Percentiles rank a stretch among this genome's conserved stretches.
phyloP scores from a whole-genome alignment of 1,140 invertebrate species.

The Macrotrachela quadricornifera region DNA sequence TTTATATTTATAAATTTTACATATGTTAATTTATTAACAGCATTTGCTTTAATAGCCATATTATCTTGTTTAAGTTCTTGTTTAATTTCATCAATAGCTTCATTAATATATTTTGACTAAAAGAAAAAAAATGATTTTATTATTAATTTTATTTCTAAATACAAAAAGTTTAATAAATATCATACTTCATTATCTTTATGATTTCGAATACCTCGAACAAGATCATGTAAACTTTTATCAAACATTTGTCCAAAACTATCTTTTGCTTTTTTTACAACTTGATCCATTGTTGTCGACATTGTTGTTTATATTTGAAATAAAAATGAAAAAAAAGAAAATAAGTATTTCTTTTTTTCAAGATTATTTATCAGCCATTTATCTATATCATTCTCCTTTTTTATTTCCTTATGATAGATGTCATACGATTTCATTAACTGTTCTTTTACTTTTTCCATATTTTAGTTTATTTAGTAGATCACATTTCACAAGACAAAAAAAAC shows the following conservation, averaged over 20 bases:
- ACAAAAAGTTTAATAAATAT: conserved; percentile 38
- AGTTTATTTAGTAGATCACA: too few species aligned
- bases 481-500: too few species aligned
- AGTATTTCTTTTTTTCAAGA: too few species aligned
- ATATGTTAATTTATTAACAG: conserved; percentile 93
- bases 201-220: conserved; percentile 92
- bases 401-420: too few species aligned
- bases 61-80: conserved; percentile 88
- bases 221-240: conserved; percentile 95
- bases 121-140: conserved; percentile 29
- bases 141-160: background rate
- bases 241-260: conserved; percentile 96
- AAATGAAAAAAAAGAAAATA: too few species aligned
- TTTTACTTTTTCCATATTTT: too few species aligned
- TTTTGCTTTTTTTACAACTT: conserved; percentile 90
- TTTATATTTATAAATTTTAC: conserved; percentile 38
- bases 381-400: too few species aligned
- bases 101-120: conserved; percentile 90
- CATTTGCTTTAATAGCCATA: conserved; percentile 90
- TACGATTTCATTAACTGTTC: too few species aligned
- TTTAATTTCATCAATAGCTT: conserved; percentile 99
- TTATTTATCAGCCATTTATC: too few species aligned
- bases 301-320: too few species aligned
- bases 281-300: conserved; percentile 20
- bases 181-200: conserved; percentile 83